Evolutionary conservation across 2,888 invertebrate genomes (phyloP).

Genomic region (Falcaria lacertinaria): DNA sequence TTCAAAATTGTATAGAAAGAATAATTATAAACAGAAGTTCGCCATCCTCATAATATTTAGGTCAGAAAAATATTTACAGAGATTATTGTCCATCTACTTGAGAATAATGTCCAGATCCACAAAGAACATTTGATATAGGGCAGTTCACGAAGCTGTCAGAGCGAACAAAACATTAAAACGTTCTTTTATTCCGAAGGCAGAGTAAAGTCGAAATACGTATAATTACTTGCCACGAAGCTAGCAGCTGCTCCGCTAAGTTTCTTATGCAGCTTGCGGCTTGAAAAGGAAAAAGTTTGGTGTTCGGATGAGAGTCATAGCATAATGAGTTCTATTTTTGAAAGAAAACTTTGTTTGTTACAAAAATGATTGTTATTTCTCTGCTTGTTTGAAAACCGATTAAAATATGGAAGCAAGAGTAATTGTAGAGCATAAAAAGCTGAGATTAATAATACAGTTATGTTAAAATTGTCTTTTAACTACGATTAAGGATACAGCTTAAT

Average conservation of each 20-base stretch:
- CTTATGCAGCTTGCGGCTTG: slow-evolving; percentile 45
- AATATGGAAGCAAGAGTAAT: neutral
- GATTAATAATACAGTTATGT: no score
- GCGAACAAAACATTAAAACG: neutral
- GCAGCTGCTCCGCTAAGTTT: slow-evolving; percentile 55
- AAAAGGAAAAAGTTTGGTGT: slow-evolving; percentile 52
- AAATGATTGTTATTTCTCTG: slow-evolving; percentile 18
- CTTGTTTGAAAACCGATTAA: slow-evolving; percentile 1
- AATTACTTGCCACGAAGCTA: slow-evolving; percentile 65
- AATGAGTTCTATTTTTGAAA: slow-evolving; percentile 44
- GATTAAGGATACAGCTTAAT: no score
- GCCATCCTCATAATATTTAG: no score
- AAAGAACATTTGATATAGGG: neutral
- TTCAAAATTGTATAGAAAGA: no score
- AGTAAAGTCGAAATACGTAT: slow-evolving; percentile 55
- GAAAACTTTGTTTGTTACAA: slow-evolving; percentile 22
- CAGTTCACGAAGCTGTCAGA: neutral
- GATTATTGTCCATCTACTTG: no score
- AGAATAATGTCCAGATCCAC: neutral
- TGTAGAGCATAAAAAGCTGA: no score
- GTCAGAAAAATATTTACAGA: no score
- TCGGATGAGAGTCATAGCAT: slow-evolving; percentile 45
- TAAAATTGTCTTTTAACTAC: no score
- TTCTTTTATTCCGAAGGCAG: slow-evolving; percentile 9
- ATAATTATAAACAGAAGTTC: no score